phyloP scores from a whole-genome alignment of 2,797 vertebrate genomes.

The Megaceryle alcyon region DNA sequence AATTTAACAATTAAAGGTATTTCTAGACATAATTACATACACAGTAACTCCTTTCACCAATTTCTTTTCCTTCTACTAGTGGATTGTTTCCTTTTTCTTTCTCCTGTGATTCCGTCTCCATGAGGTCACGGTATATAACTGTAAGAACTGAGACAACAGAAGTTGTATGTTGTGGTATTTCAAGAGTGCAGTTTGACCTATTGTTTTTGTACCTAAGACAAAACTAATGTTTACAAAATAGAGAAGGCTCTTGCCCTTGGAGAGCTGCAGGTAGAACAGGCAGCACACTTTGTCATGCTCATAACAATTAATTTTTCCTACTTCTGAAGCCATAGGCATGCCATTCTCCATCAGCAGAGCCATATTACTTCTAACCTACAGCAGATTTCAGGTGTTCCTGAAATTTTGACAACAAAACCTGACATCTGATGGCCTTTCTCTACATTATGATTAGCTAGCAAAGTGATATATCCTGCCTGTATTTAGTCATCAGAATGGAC shows the following conservation, averaged over 20 bases:
- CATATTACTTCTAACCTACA: neutral
- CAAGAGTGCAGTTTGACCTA: neutral
- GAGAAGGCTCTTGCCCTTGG: neutral
- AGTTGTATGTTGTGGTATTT: fast-evolving
- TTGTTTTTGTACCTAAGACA: neutral
- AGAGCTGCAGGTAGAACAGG: neutral
- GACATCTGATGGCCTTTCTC: neutral
- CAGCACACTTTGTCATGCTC: fast-evolving
- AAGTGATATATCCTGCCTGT: fast-evolving
- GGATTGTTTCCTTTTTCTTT: neutral
- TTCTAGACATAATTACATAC: neutral
- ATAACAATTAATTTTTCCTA: neutral
- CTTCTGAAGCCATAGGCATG: neutral
- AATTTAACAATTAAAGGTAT: neutral
- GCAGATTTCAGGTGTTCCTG: neutral
- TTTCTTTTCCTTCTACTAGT: neutral
- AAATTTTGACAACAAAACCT: neutral
- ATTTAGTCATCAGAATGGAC: neutral
- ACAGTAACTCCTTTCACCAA: neutral
- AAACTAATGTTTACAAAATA: neutral
- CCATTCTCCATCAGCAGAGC: neutral
- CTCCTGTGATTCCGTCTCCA: neutral
- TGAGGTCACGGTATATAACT: neutral
- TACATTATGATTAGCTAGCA: fast-evolving
- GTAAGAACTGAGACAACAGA: neutral